Evolutionary conservation across 1,140 invertebrate species (phyloP), one percentile per base, ranked within the genome.

Genomic region (Ostrea edulis): DNA sequence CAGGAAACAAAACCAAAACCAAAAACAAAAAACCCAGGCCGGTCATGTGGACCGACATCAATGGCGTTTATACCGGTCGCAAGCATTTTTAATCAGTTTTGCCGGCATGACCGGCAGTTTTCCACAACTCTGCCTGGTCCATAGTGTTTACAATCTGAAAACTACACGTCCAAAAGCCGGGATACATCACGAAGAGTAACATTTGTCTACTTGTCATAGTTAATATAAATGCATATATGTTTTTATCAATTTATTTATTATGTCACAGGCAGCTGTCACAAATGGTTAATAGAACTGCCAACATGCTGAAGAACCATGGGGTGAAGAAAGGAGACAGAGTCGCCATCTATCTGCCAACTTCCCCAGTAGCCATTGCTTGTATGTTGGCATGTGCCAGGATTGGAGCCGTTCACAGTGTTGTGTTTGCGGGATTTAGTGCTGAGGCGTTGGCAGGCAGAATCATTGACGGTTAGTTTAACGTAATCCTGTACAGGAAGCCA

Each of bases 351-450:
- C 92, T 96, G 85, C 96, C 96, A 7, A 94, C 93, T 58, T 94
- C 94, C 35, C 96, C 96, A 7, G 91, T 95, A 20, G 95, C 95
- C 5, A 94, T 96, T 17, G 94, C 94, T 4, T 91, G 95, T 52
- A 96, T 96, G 95, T 91, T 96, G 71, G 96, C 95, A 0, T 96
- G 96, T 93, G 93, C 95, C 29, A 90, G 95, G 35, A 96, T 96
- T 86, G 95, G 96, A 22, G 96, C 96, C 55, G 93, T 96, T 44
- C 96, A 96, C 92, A 95, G 94, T 82, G 96, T 96, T 14, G 95
- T 96, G 22, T 97, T 96, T 94, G 96, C 96, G 58, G 96, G 96
- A 17, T 96, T 96, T 91, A 96, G 95, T 91, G 92, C 96, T 5
- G 95, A 96, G 81, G 95, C 96, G 29, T 92, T 96, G 22, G 95